Percentiles rank a stretch among this genome's conserved stretches.
Evolutionary conservation across 1,140 invertebrate genomes (phyloP).

Genomic region (Drosophila aff.): DNA sequence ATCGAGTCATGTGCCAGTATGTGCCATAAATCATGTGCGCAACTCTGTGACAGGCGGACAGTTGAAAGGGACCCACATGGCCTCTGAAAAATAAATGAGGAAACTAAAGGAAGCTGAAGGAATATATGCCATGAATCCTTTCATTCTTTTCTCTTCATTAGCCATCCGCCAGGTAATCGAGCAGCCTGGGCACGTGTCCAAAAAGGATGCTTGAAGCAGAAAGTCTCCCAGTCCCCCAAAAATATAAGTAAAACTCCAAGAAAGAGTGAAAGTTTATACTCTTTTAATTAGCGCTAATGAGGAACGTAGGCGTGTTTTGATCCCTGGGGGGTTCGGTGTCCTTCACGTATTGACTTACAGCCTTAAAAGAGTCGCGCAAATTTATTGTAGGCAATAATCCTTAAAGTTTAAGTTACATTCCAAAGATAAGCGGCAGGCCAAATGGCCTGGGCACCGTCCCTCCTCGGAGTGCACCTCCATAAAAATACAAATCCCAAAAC

Average conservation of each 20-base stretch:
- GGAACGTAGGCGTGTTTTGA: slow-evolving; percentile 33
- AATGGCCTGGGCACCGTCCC: slow-evolving; percentile 37
- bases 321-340: neutral
- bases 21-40: slow-evolving; percentile 70
- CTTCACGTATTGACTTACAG: slow-evolving; percentile 67
- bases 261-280: slow-evolving; percentile 79
- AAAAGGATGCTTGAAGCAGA: slow-evolving; percentile 18
- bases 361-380: slow-evolving; percentile 70
- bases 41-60: slow-evolving; percentile 52
- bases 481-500: slow-evolving; percentile 57
- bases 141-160: slow-evolving; percentile 33
- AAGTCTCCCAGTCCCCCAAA: neutral
- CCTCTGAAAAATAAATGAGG: slow-evolving; percentile 26
- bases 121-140: slow-evolving; percentile 24
- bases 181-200: slow-evolving; percentile 54
- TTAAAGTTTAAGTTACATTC: slow-evolving; percentile 84
- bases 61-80: slow-evolving; percentile 3
- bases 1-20: slow-evolving; percentile 43
- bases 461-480: slow-evolving; percentile 56
- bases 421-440: slow-evolving; percentile 70
- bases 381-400: slow-evolving; percentile 84
- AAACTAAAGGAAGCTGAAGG: slow-evolving; percentile 5
- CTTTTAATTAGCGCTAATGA: slow-evolving; percentile 82
- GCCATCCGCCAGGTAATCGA: slow-evolving; percentile 58
- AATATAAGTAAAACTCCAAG: neutral